Base-by-base conservation (phyloP, 2,797 vertebrate genomes). In the Platalea minor region DNA sequence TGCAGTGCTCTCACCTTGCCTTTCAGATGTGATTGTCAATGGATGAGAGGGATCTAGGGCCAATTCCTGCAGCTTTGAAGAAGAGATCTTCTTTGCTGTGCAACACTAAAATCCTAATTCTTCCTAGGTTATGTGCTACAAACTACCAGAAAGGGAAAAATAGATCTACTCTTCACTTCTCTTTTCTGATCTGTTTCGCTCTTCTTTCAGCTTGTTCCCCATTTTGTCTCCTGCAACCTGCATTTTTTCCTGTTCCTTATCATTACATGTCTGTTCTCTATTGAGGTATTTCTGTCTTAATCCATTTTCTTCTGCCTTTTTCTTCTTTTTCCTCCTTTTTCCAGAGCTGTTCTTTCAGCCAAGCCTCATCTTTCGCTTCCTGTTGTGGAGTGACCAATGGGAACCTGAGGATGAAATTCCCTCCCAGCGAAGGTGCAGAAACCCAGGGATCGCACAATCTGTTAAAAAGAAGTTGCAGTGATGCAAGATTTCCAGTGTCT, bases 401-500 rank as follows among this genome's bases (percentile, higher is more conserved):
- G 78, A 93, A 93, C 13, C 13, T 28, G 13, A 78, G 72, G n/a
- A 68, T 65, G 67, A 85, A 84, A 87, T 69, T 79, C 25, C 29
- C 50, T 94, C 24, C 31, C 43, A 65, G 21, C 14, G 16, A 95
- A 93, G 59, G 35, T 67, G 46, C 54, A 90, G 67, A 93, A 94
- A 79, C 20, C 11, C 39, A 65, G 33, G 14, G 54, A 85, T 79
- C 76, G 69, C 67, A 91, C 43, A 73, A 0, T 53, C 46, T 78
- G 39, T 64, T 88, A 79, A 57, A 90, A 91, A 88, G 63, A 84
- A 87, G 59, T 95, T 88, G 51, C 79, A 91, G 54, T 2, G 5
- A 86, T 79, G 67, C 59, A 84, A 94, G 63, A 91, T 86, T 96
- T 93, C 85, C 67, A 86, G 43, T 67, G 83, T 95, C 96, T 89